A percentile compares a stretch with the other conserved stretches of the same genome.
These are phyloP conservation scores for Barypeithes pellucidus DNA, from an alignment of 2,888 invertebrate genomes.

Conservation along the genomic window DNA sequence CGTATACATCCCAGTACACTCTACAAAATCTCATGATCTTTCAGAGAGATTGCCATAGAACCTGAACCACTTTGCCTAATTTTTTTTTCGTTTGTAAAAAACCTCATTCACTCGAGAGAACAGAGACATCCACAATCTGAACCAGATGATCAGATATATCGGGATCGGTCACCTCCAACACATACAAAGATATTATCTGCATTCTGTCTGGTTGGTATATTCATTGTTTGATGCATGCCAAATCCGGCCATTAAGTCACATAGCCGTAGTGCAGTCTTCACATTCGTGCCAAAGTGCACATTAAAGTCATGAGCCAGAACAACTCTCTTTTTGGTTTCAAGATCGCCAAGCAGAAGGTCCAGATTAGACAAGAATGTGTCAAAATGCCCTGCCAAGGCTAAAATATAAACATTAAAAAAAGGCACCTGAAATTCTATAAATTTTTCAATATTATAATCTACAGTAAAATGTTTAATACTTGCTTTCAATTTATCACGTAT, in stretches of 20 bases:
- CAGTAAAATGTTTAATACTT: not conserved
- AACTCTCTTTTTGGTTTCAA: not conserved
- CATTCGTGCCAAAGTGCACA: constrained; percentile 1
- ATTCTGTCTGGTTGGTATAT: not conserved
- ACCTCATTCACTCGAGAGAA: not conserved
- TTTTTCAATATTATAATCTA: not conserved
- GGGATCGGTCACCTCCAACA: not conserved
- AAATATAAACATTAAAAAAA: not conserved
- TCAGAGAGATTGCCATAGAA: not conserved
- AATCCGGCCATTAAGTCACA: not conserved
- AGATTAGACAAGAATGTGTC: not conserved
- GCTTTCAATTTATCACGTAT: not conserved
- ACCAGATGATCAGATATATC: not conserved
- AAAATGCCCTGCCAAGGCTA: not conserved
- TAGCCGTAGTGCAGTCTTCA: not conserved
- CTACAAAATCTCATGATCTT: constrained; percentile 7
- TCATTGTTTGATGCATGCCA: constrained; percentile 3
- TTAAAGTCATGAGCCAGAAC: not conserved
- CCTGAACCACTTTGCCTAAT: not conserved
- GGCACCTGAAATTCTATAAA: not conserved
- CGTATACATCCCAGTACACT: not conserved
- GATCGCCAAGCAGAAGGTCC: not conserved
- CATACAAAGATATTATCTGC: not conserved
- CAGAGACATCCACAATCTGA: not conserved
- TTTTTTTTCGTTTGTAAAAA: not conserved